Evolutionary conservation across 2,797 vertebrate species (phyloP), one percentile per base, ranked within the genome.

Genomic region (Falco berigora): DNA sequence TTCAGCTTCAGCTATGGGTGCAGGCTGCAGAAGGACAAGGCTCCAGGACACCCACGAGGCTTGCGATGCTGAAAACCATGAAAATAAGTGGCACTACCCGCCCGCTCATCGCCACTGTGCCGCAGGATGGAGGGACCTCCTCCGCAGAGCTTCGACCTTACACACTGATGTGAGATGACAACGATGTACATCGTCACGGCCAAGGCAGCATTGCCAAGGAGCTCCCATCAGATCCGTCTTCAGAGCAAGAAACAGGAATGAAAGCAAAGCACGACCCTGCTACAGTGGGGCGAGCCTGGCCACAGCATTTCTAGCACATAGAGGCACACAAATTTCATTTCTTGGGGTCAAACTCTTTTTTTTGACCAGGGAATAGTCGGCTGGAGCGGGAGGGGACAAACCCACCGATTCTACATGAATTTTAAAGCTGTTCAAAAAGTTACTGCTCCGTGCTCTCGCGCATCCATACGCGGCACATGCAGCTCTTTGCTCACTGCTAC

Each of bases 241-340:
- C 17, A 17, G 13, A 7, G 10, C 38, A 18, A 77, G 23, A 66
- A 74, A 2, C 0, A 32, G 66, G 30, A 63, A 34, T 3, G 8
- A 25, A 69, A 32, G 30, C 47, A 58, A 77, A 66, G 28, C 76
- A 62, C 0, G 4, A 64, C 72, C 5, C 56, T 25, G 22, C 42
- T 50, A 17, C 32, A 74, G 12, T 0, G 3, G 25, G n/a, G 11
- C 4, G 6, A 75, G 8, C 36, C 53, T 4, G 0, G 23, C 32
- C 3, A 1, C 23, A 2, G 23, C 0, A 0, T 9, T 47, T 8
- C 76, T 7, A 53, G 38, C 66, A 6, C 55, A 4, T 1, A 11
- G 72, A 90, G 7, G 8, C 49, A 22, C 25, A 7, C 2, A 23
- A 46, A 74, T 5, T 5, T 19, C n/a, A 90, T 52, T 63, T 71